Evolutionary conservation across 2,888 invertebrate genomes (phyloP).

Genomic region (Drosophila neotestacea): DNA sequence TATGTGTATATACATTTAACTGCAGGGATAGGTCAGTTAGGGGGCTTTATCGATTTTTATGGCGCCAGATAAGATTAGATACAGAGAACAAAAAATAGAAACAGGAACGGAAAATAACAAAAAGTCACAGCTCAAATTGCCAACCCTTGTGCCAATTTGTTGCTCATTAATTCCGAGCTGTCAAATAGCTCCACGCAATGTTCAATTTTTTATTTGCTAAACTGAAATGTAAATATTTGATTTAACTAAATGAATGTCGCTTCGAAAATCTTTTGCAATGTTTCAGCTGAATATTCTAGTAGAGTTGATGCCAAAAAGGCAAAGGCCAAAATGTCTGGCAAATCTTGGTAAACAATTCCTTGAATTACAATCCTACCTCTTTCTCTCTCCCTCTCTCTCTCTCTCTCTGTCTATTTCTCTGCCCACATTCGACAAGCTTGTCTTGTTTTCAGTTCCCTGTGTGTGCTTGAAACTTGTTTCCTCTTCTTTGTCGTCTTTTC

Average conservation of each 20-base stretch:
- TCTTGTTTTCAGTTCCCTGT: background rate
- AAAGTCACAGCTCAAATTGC: conserved; percentile 20
- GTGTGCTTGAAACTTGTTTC: conserved; percentile 12
- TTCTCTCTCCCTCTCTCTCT: background rate
- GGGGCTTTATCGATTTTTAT: conserved; percentile 42
- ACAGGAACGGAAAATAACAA: background rate
- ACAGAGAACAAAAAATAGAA: background rate
- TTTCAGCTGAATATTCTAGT: background rate
- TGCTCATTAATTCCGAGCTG: conserved; percentile 39
- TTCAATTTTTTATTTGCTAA: conserved; percentile 22
- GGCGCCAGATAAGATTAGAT: conserved; percentile 48
- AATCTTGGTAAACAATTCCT: conserved; percentile 16
- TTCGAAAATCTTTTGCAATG: conserved; percentile 4
- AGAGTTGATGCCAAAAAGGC: conserved; percentile 27
- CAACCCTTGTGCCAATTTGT: conserved; percentile 40
- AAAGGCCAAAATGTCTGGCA: conserved; percentile 37
- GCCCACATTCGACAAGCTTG: conserved; percentile 17
- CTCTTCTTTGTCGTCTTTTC: background rate
- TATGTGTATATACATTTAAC: background rate
- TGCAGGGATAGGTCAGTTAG: conserved; percentile 50
- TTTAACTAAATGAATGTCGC: conserved; percentile 12
- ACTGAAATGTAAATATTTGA: conserved; percentile 22
- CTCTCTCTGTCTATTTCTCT: conserved; percentile 22
- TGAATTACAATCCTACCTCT: background rate
- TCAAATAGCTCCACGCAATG: conserved; percentile 24